phyloP scores from a whole-genome alignment of 2,797 vertebrate genomes.

The Lepus oiostolus region DNA sequence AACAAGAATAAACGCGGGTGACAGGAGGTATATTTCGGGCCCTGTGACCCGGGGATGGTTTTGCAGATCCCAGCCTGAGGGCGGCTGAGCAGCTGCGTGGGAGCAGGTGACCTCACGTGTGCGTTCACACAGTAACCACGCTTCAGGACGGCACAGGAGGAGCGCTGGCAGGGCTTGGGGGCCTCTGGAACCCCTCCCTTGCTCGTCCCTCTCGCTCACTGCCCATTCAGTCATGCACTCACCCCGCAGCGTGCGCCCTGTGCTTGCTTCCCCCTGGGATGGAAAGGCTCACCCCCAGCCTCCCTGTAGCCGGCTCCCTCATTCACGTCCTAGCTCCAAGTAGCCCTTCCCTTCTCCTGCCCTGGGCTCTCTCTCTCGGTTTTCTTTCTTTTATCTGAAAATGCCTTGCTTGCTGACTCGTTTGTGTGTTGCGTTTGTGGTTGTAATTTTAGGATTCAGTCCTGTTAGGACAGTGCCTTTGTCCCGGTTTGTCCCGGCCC shows the following conservation, averaged over 20 bases:
- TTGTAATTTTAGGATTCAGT: neutral
- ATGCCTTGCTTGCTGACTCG: neutral
- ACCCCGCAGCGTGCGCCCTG: too few species aligned
- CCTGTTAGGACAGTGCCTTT: neutral
- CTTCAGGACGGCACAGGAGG: neutral
- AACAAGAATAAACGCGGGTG: neutral
- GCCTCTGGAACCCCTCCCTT: too few species aligned
- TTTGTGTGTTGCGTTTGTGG: neutral
- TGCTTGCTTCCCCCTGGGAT: neutral
- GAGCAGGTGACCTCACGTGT: neutral
- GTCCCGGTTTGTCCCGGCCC: neutral
- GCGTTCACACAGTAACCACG: neutral
- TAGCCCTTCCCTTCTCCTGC: neutral
- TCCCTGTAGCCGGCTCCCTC: neutral
- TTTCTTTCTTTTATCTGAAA: conserved; percentile 3
- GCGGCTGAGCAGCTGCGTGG: neutral
- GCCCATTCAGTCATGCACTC: too few species aligned
- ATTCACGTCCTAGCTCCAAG: neutral
- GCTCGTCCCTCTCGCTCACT: neutral
- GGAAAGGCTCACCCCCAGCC: neutral
- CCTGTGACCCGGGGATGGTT: neutral
- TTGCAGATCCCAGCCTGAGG: conserved; percentile 21
- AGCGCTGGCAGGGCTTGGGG: neutral
- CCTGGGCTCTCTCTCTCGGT: neutral
- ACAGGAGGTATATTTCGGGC: neutral